These are phyloP conservation scores for Phyllotreta cruciferae DNA, from an alignment of 2,888 invertebrate genomes.

Conservation along the genomic window DNA sequence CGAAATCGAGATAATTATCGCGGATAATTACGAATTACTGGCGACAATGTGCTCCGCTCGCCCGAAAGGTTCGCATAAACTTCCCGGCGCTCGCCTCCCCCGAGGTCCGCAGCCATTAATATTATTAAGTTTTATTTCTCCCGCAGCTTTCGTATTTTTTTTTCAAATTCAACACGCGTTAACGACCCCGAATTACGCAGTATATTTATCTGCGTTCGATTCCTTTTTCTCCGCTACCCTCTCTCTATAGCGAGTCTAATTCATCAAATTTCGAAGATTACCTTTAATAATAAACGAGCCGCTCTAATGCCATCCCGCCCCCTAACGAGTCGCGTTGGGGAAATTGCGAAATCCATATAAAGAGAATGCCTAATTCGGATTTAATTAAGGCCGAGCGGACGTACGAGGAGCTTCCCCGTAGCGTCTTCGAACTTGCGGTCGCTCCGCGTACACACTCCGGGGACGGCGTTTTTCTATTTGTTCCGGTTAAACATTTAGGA, in stretches of 20 bases:
- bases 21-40: constrained; percentile 50
- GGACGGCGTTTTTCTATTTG: constrained; percentile 6
- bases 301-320: background rate
- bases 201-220: too few relatives aligned
- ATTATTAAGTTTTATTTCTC: too few relatives aligned
- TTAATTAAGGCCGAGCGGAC: constrained; percentile 33
- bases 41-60: constrained; percentile 47
- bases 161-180: too few relatives aligned
- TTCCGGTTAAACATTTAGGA: constrained; percentile 12
- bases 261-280: constrained; percentile 5
- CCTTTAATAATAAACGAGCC: constrained; percentile 14
- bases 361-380: constrained; percentile 37
- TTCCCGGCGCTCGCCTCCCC: constrained; percentile 21
- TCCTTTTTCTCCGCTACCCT: too few relatives aligned
- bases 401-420: constrained; percentile 11
- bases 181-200: too few relatives aligned
- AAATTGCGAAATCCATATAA: constrained; percentile 38
- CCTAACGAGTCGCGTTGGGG: constrained; percentile 13
- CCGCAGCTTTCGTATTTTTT: too few relatives aligned
- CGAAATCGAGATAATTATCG: constrained; percentile 51
- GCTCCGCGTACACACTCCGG: constrained; percentile 3
- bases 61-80: constrained; percentile 37
- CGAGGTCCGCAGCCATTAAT: too few relatives aligned
- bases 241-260: background rate
- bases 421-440: constrained; percentile 17